phyloP scores from a whole-genome alignment of 2,888 invertebrate genomes.

The Sphaerophoria taeniata region DNA sequence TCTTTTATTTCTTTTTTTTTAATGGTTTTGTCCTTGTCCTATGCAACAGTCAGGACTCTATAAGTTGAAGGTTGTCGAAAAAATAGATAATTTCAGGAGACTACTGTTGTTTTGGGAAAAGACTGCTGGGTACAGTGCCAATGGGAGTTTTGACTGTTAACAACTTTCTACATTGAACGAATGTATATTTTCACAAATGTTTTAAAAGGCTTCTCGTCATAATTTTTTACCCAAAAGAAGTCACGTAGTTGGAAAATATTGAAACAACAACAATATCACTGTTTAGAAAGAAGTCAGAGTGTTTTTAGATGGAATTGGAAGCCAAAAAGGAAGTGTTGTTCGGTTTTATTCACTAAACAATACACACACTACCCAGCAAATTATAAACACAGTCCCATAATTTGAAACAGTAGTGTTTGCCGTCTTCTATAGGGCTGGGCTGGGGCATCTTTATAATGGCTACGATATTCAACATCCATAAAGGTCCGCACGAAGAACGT shows the following conservation, averaged over 20 bases:
- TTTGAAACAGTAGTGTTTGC: constrained; percentile 29
- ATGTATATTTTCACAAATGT: constrained; percentile 68
- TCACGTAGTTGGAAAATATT: constrained; percentile 37
- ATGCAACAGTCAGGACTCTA: constrained; percentile 10
- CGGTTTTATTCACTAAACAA: not conserved
- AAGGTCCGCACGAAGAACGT: not conserved
- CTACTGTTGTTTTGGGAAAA: not conserved
- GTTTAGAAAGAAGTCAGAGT: constrained; percentile 40
- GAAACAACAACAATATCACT: constrained; percentile 1
- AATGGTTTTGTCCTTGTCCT: not conserved
- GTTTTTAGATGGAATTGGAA: constrained; percentile 26
- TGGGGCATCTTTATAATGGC: not conserved
- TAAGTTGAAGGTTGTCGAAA: not conserved
- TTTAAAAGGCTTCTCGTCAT: constrained; percentile 42
- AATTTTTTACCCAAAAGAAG: constrained; percentile 55
- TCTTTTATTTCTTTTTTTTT: not conserved
- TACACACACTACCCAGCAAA: not conserved
- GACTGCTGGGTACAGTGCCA: not conserved
- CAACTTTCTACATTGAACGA: not conserved
- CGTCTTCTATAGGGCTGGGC: not conserved
- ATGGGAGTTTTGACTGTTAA: constrained; percentile 21
- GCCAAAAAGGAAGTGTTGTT: not conserved
- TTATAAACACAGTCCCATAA: constrained; percentile 20
- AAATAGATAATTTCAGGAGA: not conserved
- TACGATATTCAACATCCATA: not conserved